phyloP scores from a whole-genome alignment of 2,113 vertebrate species.

The Penelope pileata region DNA sequence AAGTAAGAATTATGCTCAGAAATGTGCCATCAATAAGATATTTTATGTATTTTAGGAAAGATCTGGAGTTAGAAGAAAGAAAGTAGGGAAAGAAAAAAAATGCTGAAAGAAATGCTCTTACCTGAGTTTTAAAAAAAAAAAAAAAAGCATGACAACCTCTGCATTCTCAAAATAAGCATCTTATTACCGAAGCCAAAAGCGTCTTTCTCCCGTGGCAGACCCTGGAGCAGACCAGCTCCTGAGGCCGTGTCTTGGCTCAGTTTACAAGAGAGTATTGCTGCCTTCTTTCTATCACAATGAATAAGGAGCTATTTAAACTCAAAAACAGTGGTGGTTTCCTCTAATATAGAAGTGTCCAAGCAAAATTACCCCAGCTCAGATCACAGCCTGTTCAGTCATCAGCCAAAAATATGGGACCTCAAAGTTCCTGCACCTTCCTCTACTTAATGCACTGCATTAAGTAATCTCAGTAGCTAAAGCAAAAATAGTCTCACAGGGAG shows the following conservation, averaged over 20 bases:
- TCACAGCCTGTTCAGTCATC: not conserved
- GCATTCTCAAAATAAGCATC: not conserved
- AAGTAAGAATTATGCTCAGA: not conserved
- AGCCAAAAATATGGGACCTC: not conserved
- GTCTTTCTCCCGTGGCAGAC: not conserved
- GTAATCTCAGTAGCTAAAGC: not conserved
- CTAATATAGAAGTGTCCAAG: accelerated
- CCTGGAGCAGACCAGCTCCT: not conserved
- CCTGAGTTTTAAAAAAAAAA: not conserved
- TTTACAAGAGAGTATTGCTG: not conserved
- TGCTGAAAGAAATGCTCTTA: not conserved
- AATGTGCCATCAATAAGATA: not conserved
- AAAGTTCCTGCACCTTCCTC: not conserved
- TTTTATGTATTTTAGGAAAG: not conserved
- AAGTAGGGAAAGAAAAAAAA: not conserved
- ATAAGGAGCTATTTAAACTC: not conserved
- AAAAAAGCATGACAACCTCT: not conserved
- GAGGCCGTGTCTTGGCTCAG: not conserved
- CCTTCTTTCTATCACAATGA: not conserved
- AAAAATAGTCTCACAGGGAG: not conserved
- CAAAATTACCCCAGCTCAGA: not conserved
- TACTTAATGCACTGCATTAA: not conserved
- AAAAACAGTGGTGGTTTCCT: accelerated
- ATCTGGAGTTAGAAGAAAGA: not conserved
- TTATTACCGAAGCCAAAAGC: not conserved